A percentile compares a stretch with the other conserved stretches of the same genome.
Conservation (phyloP, 2,113 vertebrate species). For the Coptodon bakossiorum region DNA sequence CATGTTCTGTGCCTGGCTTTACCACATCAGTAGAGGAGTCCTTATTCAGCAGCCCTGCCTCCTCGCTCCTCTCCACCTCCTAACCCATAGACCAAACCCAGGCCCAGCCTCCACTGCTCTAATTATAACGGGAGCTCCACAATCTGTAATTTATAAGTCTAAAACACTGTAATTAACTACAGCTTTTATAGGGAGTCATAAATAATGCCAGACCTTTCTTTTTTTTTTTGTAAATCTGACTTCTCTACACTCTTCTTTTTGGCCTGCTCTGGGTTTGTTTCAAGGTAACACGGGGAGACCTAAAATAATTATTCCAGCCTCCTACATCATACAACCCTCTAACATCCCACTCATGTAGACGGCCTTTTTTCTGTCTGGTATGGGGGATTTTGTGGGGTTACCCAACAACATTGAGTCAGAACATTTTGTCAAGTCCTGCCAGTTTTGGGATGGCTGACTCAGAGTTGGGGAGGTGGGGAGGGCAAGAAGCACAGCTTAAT, state of each 20-base stretch:
- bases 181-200: conserved; percentile 74
- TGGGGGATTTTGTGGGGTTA: conserved; percentile 38
- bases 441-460: conserved; percentile 29
- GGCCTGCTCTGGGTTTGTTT: conserved; percentile 30
- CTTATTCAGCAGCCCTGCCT: conserved; percentile 44
- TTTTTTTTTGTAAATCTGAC: conserved; percentile 41
- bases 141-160: conserved; percentile 79
- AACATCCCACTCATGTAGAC: not conserved
- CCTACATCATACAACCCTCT: conserved; percentile 21
- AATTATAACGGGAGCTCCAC: conserved; percentile 73
- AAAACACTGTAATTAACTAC: conserved; percentile 76
- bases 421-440: conserved; percentile 32
- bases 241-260: conserved; percentile 28
- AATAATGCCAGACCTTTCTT: conserved; percentile 65
- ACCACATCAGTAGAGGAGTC: conserved; percentile 71
- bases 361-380: conserved; percentile 8
- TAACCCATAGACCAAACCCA: conserved; percentile 35
- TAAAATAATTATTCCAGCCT: conserved; percentile 31
- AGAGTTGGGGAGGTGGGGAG: not conserved
- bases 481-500: not conserved
- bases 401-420: conserved; percentile 31
- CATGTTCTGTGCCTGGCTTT: conserved; percentile 27
- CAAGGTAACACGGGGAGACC: conserved; percentile 30
- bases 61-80: conserved; percentile 46
- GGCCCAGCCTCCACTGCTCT: conserved; percentile 57